Evolutionary conservation across 1,140 invertebrate genomes (phyloP).

Genomic region (Samia ricini): DNA sequence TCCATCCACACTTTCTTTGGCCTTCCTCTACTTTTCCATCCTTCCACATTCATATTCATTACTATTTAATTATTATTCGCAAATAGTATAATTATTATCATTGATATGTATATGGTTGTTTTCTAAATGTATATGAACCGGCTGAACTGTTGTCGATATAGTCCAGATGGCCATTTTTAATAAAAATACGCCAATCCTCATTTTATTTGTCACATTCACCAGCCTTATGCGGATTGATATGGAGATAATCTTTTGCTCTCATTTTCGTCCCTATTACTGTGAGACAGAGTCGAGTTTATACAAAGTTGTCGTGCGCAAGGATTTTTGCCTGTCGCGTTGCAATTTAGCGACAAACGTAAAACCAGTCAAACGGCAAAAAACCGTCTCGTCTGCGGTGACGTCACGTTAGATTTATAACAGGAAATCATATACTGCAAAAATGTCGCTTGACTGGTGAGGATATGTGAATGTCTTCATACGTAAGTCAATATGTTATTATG

Average conservation of each 20-base stretch:
- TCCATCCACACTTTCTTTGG: no score
- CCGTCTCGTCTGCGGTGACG: slow-evolving; percentile 37
- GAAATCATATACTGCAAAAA: slow-evolving; percentile 3
- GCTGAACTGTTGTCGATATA: neutral
- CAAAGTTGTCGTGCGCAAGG: neutral
- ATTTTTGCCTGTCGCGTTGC: slow-evolving; percentile 12
- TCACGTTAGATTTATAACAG: slow-evolving; percentile 31
- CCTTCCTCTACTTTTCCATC: no score
- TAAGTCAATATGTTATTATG: neutral
- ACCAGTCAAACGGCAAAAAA: slow-evolving; percentile 40
- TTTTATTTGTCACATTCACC: neutral
- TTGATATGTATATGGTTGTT: neutral
- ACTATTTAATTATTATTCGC: no score
- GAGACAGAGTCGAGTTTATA: slow-evolving; percentile 18
- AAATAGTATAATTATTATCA: neutral
- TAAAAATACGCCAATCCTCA: neutral
- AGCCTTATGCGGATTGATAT: neutral
- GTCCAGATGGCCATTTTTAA: neutral
- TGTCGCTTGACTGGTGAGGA: neutral
- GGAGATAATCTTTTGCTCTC: neutral
- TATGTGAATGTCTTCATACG: neutral
- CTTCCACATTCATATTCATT: no score
- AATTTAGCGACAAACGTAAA: slow-evolving; percentile 12
- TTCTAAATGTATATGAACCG: neutral
- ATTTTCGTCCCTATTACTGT: neutral